phyloP scores from a whole-genome alignment of 2,797 vertebrate genomes.

The Leptatherina wallacei region DNA sequence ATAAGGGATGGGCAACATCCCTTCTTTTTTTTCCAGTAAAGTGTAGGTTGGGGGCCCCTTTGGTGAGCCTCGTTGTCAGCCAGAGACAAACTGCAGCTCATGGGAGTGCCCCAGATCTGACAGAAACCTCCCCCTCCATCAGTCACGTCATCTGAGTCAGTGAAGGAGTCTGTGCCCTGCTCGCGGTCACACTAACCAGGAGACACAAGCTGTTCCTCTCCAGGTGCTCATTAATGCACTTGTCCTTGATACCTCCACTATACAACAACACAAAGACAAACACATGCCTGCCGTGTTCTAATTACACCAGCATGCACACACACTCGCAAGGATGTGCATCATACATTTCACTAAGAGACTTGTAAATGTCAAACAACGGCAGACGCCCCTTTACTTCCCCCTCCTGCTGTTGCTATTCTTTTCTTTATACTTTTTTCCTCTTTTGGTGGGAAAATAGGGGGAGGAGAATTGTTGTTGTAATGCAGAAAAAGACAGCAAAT shows the following conservation, averaged over 20 bases:
- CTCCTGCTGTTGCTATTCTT: slow-evolving; percentile 57
- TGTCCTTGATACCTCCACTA: slow-evolving; percentile 83
- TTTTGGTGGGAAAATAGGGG: neutral
- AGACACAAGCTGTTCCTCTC: slow-evolving; percentile 88
- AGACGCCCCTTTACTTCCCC: slow-evolving; percentile 59
- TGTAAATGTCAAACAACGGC: slow-evolving; percentile 79
- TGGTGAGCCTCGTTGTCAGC: slow-evolving; percentile 91
- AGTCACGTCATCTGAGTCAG: slow-evolving; percentile 83
- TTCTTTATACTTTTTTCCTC: slow-evolving; percentile 28
- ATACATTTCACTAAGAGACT: slow-evolving; percentile 71
- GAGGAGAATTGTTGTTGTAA: slow-evolving; percentile 29
- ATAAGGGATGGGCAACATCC: slow-evolving; percentile 63
- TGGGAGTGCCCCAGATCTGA: slow-evolving; percentile 96
- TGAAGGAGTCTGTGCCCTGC: slow-evolving; percentile 80
- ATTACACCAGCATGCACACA: slow-evolving; percentile 72
- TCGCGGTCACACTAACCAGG: slow-evolving; percentile 84
- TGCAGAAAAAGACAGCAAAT: slow-evolving; percentile 40
- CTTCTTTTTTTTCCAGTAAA: slow-evolving; percentile 88
- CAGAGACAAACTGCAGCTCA: slow-evolving; percentile 93
- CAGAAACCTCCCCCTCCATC: slow-evolving; percentile 84
- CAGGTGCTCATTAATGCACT: slow-evolving; percentile 88
- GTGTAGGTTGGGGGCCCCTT: slow-evolving; percentile 88
- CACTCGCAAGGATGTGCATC: slow-evolving; percentile 62
- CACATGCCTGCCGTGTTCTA: slow-evolving; percentile 80
- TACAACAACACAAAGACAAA: slow-evolving; percentile 82